These are phyloP conservation scores for Heterohyrax brucei DNA, from an alignment of 2,797 vertebrate species.

Conservation along the genomic window DNA sequence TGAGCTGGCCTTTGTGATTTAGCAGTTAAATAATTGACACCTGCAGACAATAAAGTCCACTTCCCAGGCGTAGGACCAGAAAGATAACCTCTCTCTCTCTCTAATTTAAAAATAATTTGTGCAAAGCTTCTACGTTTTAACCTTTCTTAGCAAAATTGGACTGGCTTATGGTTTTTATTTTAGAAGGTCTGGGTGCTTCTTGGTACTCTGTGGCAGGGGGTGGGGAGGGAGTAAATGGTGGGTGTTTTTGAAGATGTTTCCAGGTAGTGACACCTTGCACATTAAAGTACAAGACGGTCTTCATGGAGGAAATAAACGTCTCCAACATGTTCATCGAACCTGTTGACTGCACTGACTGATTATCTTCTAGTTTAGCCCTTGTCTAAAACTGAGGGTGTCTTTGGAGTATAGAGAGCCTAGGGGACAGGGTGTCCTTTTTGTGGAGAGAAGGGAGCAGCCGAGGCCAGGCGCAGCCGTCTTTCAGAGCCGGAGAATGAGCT, in stretches of 20 bases:
- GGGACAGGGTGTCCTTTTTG: background rate
- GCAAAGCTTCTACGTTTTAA: background rate
- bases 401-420: background rate
- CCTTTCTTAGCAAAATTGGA: constrained; percentile 24
- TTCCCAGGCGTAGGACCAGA: background rate
- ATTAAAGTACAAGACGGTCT: background rate
- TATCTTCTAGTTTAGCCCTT: background rate
- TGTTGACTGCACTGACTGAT: constrained; percentile 50
- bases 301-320: background rate
- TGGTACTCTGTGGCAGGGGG: background rate
- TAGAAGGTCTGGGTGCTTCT: constrained; percentile 53
- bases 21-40: constrained; percentile 73
- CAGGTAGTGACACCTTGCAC: background rate
- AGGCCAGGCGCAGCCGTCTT: rapidly evolving
- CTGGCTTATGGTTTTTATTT: constrained; percentile 74
- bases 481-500: rapidly evolving
- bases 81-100: background rate
- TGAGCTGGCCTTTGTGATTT: constrained; percentile 35
- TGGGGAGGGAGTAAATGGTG: background rate
- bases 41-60: background rate
- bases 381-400: background rate
- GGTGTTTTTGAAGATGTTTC: constrained; percentile 17
- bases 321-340: background rate
- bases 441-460: rapidly evolving
- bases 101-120: constrained; percentile 62